Percentiles rank a stretch among this genome's conserved stretches.
These are phyloP conservation scores for Cyanoramphus novaezelandiae DNA, from an alignment of 2,113 vertebrate species.

Conservation along the genomic window DNA sequence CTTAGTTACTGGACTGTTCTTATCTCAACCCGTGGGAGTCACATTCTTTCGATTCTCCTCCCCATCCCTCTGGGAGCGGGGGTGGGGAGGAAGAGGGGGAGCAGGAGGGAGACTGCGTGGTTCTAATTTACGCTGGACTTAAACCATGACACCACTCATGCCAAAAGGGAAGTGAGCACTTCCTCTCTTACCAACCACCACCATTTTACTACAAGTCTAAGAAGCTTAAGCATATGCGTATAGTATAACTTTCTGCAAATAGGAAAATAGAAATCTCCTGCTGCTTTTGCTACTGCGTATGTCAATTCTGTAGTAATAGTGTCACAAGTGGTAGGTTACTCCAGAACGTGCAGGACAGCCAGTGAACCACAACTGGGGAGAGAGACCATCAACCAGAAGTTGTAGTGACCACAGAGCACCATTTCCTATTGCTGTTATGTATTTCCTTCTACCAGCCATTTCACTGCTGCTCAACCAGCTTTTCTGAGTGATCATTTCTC, in stretches of 20 bases:
- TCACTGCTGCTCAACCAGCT: neutral
- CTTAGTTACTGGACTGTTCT: too few species aligned
- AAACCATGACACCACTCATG: too few species aligned
- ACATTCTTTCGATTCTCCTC: too few species aligned
- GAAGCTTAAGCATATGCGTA: neutral
- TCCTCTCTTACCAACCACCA: neutral
- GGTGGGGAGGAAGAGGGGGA: too few species aligned
- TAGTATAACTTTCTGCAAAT: rapidly evolving
- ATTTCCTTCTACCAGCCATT: neutral
- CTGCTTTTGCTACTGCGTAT: rapidly evolving
- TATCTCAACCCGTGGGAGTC: too few species aligned
- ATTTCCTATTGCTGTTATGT: rapidly evolving
- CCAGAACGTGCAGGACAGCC: neutral
- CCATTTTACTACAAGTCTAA: neutral
- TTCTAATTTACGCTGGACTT: too few species aligned
- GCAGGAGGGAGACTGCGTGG: too few species aligned
- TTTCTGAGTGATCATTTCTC: neutral
- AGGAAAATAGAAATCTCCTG: neutral
- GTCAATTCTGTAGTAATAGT: rapidly evolving
- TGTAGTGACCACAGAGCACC: neutral
- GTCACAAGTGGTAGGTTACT: neutral
- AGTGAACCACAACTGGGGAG: neutral
- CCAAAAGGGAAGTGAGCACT: neutral
- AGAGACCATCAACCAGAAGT: neutral
- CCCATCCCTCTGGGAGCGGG: too few species aligned